Conservation (phyloP, 2,113 vertebrate species). For the Ursus arctos region DNA sequence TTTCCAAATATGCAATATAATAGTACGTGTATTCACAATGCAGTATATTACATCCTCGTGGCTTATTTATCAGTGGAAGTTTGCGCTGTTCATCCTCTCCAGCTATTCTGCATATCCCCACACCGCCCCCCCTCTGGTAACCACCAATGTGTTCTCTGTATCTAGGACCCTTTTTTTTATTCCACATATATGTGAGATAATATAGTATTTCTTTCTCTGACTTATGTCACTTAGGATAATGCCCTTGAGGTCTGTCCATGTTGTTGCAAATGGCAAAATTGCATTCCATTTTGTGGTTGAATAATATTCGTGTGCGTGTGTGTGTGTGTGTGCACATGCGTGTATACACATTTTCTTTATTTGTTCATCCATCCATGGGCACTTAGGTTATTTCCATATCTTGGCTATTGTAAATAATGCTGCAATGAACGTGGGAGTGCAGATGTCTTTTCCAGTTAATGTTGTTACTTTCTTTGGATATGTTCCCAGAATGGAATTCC, state of each 20-base stretch:
- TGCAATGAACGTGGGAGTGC: neutral
- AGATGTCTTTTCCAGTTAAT: neutral
- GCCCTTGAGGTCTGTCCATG: no score
- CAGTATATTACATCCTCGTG: neutral
- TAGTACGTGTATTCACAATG: neutral
- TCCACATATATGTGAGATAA: neutral
- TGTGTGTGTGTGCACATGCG: neutral
- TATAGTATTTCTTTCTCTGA: neutral
- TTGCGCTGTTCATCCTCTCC: neutral
- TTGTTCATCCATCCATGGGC: neutral
- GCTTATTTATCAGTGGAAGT: neutral
- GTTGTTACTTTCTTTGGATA: neutral
- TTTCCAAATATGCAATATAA: neutral
- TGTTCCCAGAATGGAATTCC: neutral
- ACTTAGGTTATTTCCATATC: neutral
- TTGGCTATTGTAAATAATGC: neutral
- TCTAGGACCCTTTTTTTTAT: neutral
- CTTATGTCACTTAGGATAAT: neutral
- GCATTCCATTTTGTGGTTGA: neutral
- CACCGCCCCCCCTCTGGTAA: no score
- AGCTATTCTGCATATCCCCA: no score
- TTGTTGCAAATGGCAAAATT: neutral
- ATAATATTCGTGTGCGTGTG: neutral
- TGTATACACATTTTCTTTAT: neutral
- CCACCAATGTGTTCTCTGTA: neutral